These are phyloP conservation scores for Tupaia tana DNA, from an alignment of 2,113 vertebrate species.

Conservation along the genomic window DNA sequence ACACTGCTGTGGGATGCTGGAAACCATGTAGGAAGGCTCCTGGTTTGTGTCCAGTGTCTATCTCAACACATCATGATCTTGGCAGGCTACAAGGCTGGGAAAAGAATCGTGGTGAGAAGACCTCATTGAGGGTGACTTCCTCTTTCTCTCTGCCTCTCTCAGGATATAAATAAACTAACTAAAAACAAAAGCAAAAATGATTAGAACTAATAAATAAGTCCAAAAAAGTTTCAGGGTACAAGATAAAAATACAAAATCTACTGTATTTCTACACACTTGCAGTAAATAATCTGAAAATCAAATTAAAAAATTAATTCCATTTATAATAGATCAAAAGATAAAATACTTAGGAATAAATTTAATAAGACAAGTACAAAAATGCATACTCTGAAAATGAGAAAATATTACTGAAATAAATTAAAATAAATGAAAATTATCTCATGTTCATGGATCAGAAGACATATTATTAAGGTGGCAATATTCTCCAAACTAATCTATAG, in stretches of 20 bases:
- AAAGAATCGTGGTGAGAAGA: no score
- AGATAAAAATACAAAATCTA: not conserved
- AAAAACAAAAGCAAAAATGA: no score
- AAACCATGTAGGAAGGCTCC: no score
- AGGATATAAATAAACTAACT: no score
- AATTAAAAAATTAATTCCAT: slow-evolving; percentile 2
- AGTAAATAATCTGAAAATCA: not conserved
- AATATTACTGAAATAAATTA: not conserved
- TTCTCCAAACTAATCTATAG: not conserved
- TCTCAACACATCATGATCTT: no score
- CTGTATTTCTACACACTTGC: not conserved
- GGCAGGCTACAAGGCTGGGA: no score
- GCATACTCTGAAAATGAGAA: slow-evolving; percentile 1
- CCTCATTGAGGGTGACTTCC: no score
- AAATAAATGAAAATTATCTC: not conserved
- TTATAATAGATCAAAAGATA: not conserved
- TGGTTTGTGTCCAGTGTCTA: no score
- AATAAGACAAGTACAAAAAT: not conserved
- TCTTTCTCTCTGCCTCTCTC: no score
- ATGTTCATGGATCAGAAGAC: not conserved
- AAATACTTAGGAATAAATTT: slow-evolving; percentile 8
- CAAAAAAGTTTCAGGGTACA: not conserved
- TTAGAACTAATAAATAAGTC: slow-evolving; percentile 16
- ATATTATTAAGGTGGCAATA: not conserved
- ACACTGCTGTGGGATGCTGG: no score